These are phyloP conservation scores for Protodeltote pygarga DNA, from an alignment of 2,888 invertebrate genomes.

Conservation along the genomic window DNA sequence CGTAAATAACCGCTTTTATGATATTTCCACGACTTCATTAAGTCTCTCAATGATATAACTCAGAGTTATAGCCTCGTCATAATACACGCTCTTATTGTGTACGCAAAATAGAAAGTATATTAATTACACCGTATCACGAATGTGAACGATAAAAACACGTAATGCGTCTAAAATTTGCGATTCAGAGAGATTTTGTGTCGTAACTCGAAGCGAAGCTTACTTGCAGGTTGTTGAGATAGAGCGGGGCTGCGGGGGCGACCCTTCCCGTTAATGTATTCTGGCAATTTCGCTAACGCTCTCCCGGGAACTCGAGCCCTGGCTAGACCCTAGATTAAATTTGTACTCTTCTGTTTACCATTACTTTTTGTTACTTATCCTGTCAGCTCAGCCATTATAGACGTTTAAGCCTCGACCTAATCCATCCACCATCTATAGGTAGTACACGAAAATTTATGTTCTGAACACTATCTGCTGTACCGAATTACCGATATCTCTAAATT, in stretches of 20 bases:
- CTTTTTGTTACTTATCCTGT: constrained; percentile 64
- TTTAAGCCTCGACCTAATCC: constrained; percentile 35
- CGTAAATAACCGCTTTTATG: constrained; percentile 70
- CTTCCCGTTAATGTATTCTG: constrained; percentile 79
- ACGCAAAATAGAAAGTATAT: constrained; percentile 46
- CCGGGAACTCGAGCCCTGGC: constrained; percentile 61
- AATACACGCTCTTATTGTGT: constrained; percentile 47
- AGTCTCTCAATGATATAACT: constrained; percentile 64
- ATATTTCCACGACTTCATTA: constrained; percentile 72
- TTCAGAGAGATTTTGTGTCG: constrained; percentile 62
- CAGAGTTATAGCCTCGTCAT: constrained; percentile 55
- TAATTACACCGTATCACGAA: constrained; percentile 42
- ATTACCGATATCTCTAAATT: constrained; percentile 8
- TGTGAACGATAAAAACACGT: constrained; percentile 29
- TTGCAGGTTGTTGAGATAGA: constrained; percentile 77
- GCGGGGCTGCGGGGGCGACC: constrained; percentile 66
- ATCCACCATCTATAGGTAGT: constrained; percentile 20
- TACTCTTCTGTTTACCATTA: constrained; percentile 72
- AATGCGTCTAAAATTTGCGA: constrained; percentile 56
- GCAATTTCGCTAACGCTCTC: constrained; percentile 73
- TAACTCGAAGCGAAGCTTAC: too few species aligned
- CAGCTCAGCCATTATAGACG: constrained; percentile 43
- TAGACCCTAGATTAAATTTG: constrained; percentile 77
- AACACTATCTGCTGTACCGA: constrained; percentile 5
- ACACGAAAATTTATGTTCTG: constrained; percentile 15